Base-by-base conservation (phyloP, 2,113 vertebrate species). In the Corythornis cristatus region DNA sequence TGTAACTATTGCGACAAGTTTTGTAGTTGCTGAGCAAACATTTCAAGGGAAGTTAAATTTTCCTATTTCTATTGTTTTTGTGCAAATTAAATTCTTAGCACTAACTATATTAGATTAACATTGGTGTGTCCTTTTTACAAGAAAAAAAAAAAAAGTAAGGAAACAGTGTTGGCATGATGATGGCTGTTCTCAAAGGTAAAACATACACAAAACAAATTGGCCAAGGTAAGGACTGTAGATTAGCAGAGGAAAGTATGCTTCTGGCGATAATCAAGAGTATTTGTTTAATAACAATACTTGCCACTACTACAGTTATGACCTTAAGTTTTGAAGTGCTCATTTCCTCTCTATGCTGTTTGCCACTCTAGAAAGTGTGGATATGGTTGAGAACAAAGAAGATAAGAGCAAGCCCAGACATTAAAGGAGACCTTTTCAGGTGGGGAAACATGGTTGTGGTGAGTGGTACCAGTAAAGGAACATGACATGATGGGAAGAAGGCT, bases 341-440 rank as follows among this genome's bases (percentile, higher is more conserved):
- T 97, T 97, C 95, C 96, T 94, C 77, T 29, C 20, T 58, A 43
- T 67, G 56, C 72, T 83, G 43, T 96, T 93, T 92, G 71, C 84
- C 79, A 80, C 88, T 92, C 86, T 26, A 81, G 60, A 53, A 76
- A 31, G 70, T 75, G 79, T 68, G 53, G 72, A 50, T 70, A 57
- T 7, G 12, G 46, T 71, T 79, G 64, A 62, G 74, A 74, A 22
- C 7, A 20, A 13, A 45, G 31, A 31, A 33, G 75, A 61, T 89
- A 79, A 91, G 75, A 50, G n/a, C 0, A 1, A 89, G 76, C 19
- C 8, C 17, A 42, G 35, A 45, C 74, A 86, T 76, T 62, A 78
- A 66, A 50, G 26, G 26, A 76, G 37, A 58, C 56, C 11, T 70
- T 71, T 20, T 73, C 15, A 28, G 31, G 3, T 0, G 0, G 31